phyloP scores from a whole-genome alignment of 2,797 vertebrate genomes.

The Ctenochaetus hawaiiensis region DNA sequence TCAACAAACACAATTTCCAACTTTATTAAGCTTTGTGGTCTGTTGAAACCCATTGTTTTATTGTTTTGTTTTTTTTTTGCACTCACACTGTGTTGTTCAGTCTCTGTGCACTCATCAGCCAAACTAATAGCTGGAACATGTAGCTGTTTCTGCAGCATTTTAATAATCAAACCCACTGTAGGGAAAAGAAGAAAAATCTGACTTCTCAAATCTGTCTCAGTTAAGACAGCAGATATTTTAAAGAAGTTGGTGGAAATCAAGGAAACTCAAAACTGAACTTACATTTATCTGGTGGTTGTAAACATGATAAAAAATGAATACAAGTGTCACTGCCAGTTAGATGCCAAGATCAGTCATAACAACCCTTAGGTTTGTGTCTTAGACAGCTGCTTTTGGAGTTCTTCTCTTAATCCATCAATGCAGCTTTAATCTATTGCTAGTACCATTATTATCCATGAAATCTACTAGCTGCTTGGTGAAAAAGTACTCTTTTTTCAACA shows the following conservation, averaged over 20 bases:
- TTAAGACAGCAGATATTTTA: background rate
- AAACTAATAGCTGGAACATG: background rate
- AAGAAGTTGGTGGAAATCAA: background rate
- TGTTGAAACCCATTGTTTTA: conserved; percentile 1
- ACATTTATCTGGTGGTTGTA: background rate
- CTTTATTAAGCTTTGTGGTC: background rate
- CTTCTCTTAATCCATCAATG: background rate
- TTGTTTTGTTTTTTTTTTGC: background rate
- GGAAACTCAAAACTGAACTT: background rate
- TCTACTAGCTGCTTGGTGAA: background rate
- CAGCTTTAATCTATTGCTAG: background rate
- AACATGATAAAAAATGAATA: background rate
- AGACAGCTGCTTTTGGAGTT: background rate
- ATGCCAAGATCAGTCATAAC: background rate
- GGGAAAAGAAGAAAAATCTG: too few species aligned
- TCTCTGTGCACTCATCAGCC: background rate
- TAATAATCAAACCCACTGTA: too few species aligned
- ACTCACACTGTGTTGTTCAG: background rate
- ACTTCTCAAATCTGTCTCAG: too few species aligned
- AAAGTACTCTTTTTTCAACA: background rate
- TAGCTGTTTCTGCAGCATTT: background rate
- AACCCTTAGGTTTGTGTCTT: background rate
- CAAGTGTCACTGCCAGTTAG: background rate
- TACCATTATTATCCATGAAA: background rate
- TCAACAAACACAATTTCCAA: background rate